Base-by-base conservation (phyloP, 2,888 invertebrate genomes). In the Bembecia ichneumoniformis region DNA sequence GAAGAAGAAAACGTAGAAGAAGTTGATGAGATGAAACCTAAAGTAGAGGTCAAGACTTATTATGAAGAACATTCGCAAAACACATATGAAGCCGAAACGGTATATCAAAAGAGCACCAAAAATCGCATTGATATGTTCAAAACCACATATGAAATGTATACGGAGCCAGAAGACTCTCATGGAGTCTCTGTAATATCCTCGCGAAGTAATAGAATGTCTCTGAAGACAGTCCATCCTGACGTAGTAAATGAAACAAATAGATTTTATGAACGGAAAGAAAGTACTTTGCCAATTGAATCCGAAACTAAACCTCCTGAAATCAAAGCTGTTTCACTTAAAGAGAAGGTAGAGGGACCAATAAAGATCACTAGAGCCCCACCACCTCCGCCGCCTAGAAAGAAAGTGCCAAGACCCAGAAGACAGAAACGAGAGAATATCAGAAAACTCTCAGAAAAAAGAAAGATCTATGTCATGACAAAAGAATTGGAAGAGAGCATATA, bases 71-170 rank as follows among this genome's bases (percentile, higher is more conserved):
- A 77, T 52, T 71, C 68, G 0, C 70, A 55, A 58, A 74, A 74
- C n/a, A 68, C 70, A 59, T 71, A 69, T 0, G 82, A 79, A 62
- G 83, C 82, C 15, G 79, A 83, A 65, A 75, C 74, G 0, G 64
- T 87, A 5, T 87, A 82, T 52, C 77, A 81, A 51, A 80, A 72
- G 45, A 84, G 84, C 64, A 87, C 87, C 1, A 87, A 82, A 62
- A 70, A 74, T 0, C 83, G 82, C 59, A 88, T 88, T 3, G 87
- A 87, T 54, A 76, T 87, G 76, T 88, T 88, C 50, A 87, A 82
- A 56, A 81, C 84, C 51, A 82, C 87, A 53, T 68, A 66, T 52
- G 79, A 80, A 58, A 67, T 72, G 1, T 79, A 87, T 56, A 68
- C 82, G 0, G 83, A 84, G 54, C 80, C 83, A 0, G 82, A 87